Percentiles rank a stretch among this genome's conserved stretches.
Evolutionary conservation across 2,797 vertebrate genomes (phyloP).

Genomic region (Anguilla pacifica): DNA sequence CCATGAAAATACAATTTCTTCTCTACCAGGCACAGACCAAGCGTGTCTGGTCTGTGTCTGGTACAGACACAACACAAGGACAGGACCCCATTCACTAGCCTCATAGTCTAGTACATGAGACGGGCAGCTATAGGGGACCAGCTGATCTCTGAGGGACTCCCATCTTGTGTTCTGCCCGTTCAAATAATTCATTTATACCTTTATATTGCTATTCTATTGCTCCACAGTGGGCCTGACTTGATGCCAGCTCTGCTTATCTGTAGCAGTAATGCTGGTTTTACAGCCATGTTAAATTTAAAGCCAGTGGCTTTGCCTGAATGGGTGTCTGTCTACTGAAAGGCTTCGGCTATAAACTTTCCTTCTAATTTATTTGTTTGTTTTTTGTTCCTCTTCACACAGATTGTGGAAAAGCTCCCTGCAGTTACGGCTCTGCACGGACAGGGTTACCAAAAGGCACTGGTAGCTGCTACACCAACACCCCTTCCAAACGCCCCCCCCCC

Average conservation of each 20-base stretch:
- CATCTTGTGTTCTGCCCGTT: neutral
- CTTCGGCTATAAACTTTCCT: neutral
- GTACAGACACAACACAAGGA: neutral
- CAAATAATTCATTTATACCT: neutral
- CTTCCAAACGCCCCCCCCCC: slow-evolving; percentile 60
- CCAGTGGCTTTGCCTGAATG: neutral
- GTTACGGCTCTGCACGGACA: slow-evolving; percentile 55
- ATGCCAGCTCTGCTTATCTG: neutral
- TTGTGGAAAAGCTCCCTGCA: slow-evolving; percentile 30
- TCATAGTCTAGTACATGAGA: neutral
- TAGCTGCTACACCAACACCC: slow-evolving; percentile 56
- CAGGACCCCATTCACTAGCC: neutral
- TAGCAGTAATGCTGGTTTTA: neutral
- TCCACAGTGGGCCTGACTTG: neutral
- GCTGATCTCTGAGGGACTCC: neutral
- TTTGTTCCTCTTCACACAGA: neutral
- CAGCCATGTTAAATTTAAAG: neutral
- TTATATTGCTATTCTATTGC: neutral
- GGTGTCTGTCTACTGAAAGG: neutral
- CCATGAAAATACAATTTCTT: no score
- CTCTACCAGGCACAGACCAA: no score
- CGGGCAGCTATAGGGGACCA: neutral
- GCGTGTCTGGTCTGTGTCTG: no score
- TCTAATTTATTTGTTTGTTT: slow-evolving; percentile 28
- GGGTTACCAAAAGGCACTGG: slow-evolving; percentile 71